Conservation (phyloP, 2,797 vertebrate species). For the Sandelia bainsii region DNA sequence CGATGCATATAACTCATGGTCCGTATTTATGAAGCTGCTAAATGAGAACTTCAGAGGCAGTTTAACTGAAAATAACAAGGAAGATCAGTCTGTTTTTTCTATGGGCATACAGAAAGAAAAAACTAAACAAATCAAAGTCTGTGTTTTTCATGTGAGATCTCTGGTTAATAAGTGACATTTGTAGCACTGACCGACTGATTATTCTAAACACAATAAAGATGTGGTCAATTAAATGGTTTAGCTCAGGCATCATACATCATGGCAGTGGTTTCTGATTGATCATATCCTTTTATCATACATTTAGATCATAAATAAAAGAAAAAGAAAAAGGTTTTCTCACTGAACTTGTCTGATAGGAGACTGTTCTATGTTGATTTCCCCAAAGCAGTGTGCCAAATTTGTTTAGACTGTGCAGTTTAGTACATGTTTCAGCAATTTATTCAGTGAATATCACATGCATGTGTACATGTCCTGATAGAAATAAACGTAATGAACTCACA, state of each 20-base stretch:
- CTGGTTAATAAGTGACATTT: conserved; percentile 64
- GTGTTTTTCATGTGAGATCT: conserved; percentile 7
- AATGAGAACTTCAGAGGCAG: background rate
- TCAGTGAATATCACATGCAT: background rate
- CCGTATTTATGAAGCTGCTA: background rate
- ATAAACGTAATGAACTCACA: conserved; percentile 10
- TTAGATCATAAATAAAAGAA: background rate
- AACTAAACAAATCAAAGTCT: conserved; percentile 69
- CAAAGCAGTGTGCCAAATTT: background rate
- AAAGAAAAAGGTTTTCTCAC: background rate
- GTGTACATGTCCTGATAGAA: background rate
- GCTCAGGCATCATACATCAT: background rate
- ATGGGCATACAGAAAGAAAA: background rate
- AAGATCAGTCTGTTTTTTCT: conserved; percentile 3
- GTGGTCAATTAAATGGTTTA: background rate
- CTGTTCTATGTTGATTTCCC: background rate
- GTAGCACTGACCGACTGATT: background rate
- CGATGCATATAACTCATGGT: background rate
- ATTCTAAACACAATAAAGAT: background rate
- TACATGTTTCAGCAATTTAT: background rate
- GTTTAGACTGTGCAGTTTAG: fast-evolving
- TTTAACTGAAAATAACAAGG: background rate
- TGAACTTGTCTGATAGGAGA: background rate
- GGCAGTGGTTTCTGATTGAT: background rate
- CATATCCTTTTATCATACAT: background rate